Percentiles rank a stretch among this genome's conserved stretches.
phyloP scores from a whole-genome alignment of 2,797 vertebrate species.

The Pseudocheirus occidentalis region DNA sequence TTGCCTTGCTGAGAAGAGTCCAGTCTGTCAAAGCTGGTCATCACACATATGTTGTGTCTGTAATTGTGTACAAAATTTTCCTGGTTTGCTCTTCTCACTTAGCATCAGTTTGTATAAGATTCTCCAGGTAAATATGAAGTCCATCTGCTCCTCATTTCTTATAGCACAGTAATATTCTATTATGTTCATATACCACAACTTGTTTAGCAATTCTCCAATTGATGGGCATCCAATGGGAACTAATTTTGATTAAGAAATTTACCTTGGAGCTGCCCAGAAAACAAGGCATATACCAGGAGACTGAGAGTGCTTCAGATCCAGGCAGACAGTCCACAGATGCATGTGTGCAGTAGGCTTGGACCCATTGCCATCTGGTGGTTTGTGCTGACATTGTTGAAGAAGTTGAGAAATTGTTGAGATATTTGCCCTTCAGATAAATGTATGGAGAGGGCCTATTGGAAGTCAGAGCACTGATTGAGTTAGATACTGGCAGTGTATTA shows the following conservation, averaged over 20 bases:
- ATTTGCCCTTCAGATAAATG: background rate
- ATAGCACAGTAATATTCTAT: too few relatives aligned
- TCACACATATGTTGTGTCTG: too few relatives aligned
- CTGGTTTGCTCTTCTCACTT: too few relatives aligned
- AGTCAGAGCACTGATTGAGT: background rate
- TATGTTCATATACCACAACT: too few relatives aligned
- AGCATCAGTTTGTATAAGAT: too few relatives aligned
- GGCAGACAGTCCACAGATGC: background rate
- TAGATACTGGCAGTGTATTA: background rate
- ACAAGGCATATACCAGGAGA: background rate
- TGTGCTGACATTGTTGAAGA: background rate
- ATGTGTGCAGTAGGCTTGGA: background rate
- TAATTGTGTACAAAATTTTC: too few relatives aligned
- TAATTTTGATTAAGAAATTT: background rate
- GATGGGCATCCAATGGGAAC: background rate
- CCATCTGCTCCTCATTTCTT: too few relatives aligned
- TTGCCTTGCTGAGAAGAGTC: too few relatives aligned
- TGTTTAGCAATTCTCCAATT: too few relatives aligned
- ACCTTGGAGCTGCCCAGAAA: background rate
- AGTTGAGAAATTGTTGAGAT: background rate
- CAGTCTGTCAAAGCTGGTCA: too few relatives aligned
- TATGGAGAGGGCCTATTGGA: background rate
- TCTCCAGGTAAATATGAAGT: too few relatives aligned
- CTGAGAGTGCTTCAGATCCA: background rate
- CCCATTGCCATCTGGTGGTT: background rate